These are phyloP conservation scores for Lonchura striata DNA, from an alignment of 2,113 vertebrate genomes.

Conservation along the genomic window DNA sequence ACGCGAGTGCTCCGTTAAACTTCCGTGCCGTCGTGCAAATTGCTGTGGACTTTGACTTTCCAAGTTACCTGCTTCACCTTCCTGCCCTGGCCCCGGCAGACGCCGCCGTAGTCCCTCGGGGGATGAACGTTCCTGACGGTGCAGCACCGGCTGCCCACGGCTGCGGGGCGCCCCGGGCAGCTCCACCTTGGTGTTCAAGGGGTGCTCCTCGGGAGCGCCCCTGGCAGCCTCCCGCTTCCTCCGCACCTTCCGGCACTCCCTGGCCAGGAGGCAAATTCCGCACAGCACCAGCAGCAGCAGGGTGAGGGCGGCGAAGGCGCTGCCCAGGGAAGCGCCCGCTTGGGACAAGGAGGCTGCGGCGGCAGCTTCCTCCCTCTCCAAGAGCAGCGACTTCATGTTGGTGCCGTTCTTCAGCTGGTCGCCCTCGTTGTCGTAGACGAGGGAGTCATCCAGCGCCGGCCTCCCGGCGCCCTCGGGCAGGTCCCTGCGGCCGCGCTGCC, in stretches of 20 bases:
- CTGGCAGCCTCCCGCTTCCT: conserved; percentile 62
- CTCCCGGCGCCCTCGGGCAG: conserved; percentile 72
- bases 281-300: conserved; percentile 81
- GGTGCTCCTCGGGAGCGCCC: conserved; percentile 77
- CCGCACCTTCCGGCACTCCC: conserved; percentile 74
- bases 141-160: conserved; percentile 80
- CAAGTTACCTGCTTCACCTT: conserved; percentile 90
- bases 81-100: conserved; percentile 59
- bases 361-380: conserved; percentile 78
- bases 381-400: conserved; percentile 91
- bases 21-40: conserved; percentile 91
- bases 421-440: conserved; percentile 94
- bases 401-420: conserved; percentile 96
- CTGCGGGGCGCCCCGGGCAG: conserved; percentile 77
- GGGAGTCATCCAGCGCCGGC: conserved; percentile 83
- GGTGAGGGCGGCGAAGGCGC: conserved; percentile 79
- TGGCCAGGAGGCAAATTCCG: conserved; percentile 80
- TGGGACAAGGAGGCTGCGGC: conserved; percentile 77
- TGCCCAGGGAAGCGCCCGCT: conserved; percentile 82
- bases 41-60: conserved; percentile 91
- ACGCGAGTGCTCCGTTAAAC: conserved; percentile 73
- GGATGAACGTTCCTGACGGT: conserved; percentile 85
- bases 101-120: conserved; percentile 67
- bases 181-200: conserved; percentile 90
- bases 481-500: conserved; percentile 80